Evolutionary conservation across 2,888 invertebrate species (phyloP), one percentile per base, ranked within the genome.

Genomic region (Chorisops tibialis): DNA sequence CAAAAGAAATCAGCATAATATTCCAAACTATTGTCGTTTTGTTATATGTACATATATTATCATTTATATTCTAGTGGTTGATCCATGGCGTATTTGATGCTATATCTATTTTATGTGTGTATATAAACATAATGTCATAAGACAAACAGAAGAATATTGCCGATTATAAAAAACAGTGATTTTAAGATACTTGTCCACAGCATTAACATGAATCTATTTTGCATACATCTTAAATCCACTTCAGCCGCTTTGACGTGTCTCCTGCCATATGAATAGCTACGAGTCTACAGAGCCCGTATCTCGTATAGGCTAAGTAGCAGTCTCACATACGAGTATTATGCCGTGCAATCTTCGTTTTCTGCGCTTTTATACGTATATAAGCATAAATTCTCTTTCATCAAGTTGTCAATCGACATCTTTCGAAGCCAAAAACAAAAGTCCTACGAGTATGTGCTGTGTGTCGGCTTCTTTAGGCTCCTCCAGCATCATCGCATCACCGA

Each of bases 371-470:
- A n/a, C n/a, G n/a, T n/a, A n/a, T n/a, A 62, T 65, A 65, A 66
- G 67, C 65, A 68, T 69, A 69, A 69, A 69, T 69, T 67, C 69
- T 67, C 67, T 67, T 69, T 69, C 69, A 69, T 69, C 69, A 69
- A 69, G 68, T 68, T 69, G 68, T 69, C 69, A 69, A 69, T 64
- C 62, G 64, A 64, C 61, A 48, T 61, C 64, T 62, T 59, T 61
- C 59, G 61, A 54, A 54, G 24, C 54, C 16, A 41, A 54, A 54
- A 54, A 39, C 41, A 30, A 19, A 37, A 22, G 50, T 38, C 19
- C 21, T 21, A 19, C 14, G 12, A 4, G 22, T 21, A 4, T 11
- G 21, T 21, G 4, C 51, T 16, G 39, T 38, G 38, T 35, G 63
- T 60, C 63, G 61, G 64, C 62, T 47, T 59, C 49, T 56, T 56